Percentiles rank a stretch among this genome's conserved stretches.
These are phyloP conservation scores for Orthosia cruda DNA, from an alignment of 2,888 invertebrate species.

Conservation along the genomic window DNA sequence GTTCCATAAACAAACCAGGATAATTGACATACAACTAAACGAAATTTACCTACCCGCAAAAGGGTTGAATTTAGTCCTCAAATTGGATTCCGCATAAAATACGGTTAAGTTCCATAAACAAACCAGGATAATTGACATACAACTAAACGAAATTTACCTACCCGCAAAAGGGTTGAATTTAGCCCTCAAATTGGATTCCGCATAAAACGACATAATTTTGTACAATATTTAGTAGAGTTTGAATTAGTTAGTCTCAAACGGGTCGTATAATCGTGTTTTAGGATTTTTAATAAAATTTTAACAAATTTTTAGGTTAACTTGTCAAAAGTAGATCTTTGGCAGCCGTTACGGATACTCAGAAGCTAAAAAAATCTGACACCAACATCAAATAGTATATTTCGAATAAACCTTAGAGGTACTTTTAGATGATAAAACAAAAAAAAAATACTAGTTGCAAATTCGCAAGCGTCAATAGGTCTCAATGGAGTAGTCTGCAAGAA, in stretches of 20 bases:
- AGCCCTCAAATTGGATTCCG: constrained; percentile 9
- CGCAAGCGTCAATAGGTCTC: no score
- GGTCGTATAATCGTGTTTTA: constrained; percentile 11
- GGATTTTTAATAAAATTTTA: background rate
- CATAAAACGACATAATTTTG: constrained; percentile 31
- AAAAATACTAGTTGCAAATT: no score
- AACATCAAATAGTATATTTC: no score
- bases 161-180: constrained; percentile 25
- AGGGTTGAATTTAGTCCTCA: constrained; percentile 9
- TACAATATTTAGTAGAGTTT: constrained; percentile 34
- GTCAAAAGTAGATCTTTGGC: no score
- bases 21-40: constrained; percentile 1
- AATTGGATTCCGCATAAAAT: constrained; percentile 26
- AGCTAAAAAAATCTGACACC: no score
- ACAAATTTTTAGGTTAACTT: background rate
- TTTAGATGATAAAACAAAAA: no score
- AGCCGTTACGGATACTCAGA: no score
- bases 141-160: background rate
- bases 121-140: constrained; percentile 21
- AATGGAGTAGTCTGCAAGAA: no score
- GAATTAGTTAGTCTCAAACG: constrained; percentile 19
- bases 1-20: constrained; percentile 11
- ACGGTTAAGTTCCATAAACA: background rate
- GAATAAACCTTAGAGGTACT: no score
- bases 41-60: constrained; percentile 13